A percentile compares a stretch with the other conserved stretches of the same genome.
These are phyloP conservation scores for Neostethus bicornis DNA, from an alignment of 2,797 vertebrate genomes.

Conservation along the genomic window DNA sequence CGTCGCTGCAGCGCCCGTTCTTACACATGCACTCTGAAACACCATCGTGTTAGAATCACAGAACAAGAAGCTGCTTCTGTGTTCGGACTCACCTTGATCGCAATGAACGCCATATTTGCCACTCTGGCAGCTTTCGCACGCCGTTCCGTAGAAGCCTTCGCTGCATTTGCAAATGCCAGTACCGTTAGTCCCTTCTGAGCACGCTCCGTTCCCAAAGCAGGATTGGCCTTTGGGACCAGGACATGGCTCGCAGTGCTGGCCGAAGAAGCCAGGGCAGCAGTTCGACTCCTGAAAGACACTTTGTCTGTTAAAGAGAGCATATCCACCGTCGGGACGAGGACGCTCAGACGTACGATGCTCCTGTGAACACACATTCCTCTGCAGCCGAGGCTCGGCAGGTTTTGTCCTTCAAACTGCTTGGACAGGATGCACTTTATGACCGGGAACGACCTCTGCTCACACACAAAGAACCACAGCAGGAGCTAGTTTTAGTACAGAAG, in stretches of 20 bases:
- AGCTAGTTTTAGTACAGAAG: no score
- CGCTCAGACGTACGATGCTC: slow-evolving; percentile 62
- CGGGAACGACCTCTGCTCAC: slow-evolving; percentile 60
- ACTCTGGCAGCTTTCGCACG: slow-evolving; percentile 84
- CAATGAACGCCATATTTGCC: slow-evolving; percentile 86
- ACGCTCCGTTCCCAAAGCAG: slow-evolving; percentile 88
- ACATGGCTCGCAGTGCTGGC: slow-evolving; percentile 88
- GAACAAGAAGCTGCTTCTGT: no score
- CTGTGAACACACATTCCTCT: slow-evolving; percentile 72
- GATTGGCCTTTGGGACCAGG: slow-evolving; percentile 76
- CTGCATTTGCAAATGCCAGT: slow-evolving; percentile 84
- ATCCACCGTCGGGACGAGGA: no score
- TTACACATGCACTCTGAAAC: slow-evolving; percentile 84
- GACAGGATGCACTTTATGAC: slow-evolving; percentile 76
- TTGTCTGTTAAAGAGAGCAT: no score
- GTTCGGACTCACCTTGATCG: slow-evolving; percentile 72
- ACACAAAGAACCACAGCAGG: no score
- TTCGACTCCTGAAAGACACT: slow-evolving; percentile 72
- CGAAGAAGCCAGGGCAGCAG: slow-evolving; percentile 89
- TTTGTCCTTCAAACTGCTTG: slow-evolving; percentile 55
- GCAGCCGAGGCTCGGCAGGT: slow-evolving; percentile 79
- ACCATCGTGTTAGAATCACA: no score
- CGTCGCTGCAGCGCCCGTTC: slow-evolving; percentile 86
- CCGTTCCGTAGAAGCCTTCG: slow-evolving; percentile 83
- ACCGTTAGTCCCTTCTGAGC: slow-evolving; percentile 84